Base-by-base conservation (phyloP, 2,888 invertebrate species). In the Eulithis prunata region DNA sequence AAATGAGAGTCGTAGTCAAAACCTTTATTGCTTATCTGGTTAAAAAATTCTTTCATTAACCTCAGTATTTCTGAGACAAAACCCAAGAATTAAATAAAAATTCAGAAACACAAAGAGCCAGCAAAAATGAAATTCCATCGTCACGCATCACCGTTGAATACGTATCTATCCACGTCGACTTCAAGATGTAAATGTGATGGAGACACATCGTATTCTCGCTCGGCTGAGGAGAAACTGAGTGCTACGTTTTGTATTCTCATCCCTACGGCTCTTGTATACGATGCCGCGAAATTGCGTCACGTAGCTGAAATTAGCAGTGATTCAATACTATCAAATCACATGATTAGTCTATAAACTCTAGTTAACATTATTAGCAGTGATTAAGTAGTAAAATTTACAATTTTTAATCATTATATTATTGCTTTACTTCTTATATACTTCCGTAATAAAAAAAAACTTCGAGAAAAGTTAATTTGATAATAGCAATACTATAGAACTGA, bases 131-230 rank as follows among this genome's bases (percentile, higher is more conserved):
- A 82, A 83, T 83, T 78, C 76, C 75, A 74, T 74, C 75, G 82
- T 82, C 83, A 86, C 84, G 84, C 84, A 79, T 84, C 84, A 82
- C 78, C 82, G 83, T 81, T 79, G 78, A 81, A 82, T 78, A 83
- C 80, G 78, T 81, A 82, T 79, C 79, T 78, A 81, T 84, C 79
- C 78, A 77, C 81, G 80, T 81, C 79, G 78, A 80, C 79, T 79
- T 82, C 81, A 83, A 80, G 85, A 88, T 86, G 83, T 90, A 90
- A 91, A 90, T 89, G 86, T 85, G 86, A 91, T 88, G 88, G 89
- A 87, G 88, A 88, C 85, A 84, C 87, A 89, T 89, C 84, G 88
- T 81, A 84, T 87, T 87, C 85, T 82, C 82, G 75, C 81, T 79
- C 82, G 78, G 80, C 82, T 77, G 79, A 74, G 73, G 76, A 79